Base-by-base conservation (phyloP, 2,888 invertebrate species). In the Erebia epiphron region DNA sequence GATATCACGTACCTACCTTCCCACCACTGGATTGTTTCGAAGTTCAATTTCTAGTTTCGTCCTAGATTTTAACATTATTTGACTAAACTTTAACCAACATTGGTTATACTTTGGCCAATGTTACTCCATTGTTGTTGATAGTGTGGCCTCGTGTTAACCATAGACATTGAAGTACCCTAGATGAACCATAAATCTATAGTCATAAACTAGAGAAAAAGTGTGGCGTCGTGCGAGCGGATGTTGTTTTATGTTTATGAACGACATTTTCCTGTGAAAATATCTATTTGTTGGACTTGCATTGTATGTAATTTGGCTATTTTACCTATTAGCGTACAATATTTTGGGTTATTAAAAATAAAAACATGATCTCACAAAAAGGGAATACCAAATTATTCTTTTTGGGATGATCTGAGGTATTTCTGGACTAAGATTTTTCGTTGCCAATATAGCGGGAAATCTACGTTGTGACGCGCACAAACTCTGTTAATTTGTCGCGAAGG, bases 201-300 rank as follows among this genome's bases (percentile, higher is more conserved):
- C 49, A 58, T 67, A 50, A n/a, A 52, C 5, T 84, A 87, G 82
- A 84, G 80, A 84, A 84, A 71, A 73, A 82, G 73, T 85, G 86
- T 89, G 86, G 91, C 90, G 91, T 91, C 91, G 81, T 85, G 77
- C 71, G 76, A 86, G 82, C 84, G 87, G 86, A 87, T 86, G 81
- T 91, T 92, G 91, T n/a, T n/a, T n/a, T n/a, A n/a, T n/a, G n/a
- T 91, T 88, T 90, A 89, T 89, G 90, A 86, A 83, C 89, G 86
- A 90, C 89, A 89, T 90, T 88, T 91, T 89, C 85, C 82, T 86
- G 86, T 84, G 83, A 83, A 86, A 86, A 83, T 82, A 78, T 84
- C 78, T 66, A 73, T 50, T 14, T 50, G 16, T 54, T 82, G 78
- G 83, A 83, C 77, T 78, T 80, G 81, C 85, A 86, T 83, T 83